Evolutionary conservation across 2,888 invertebrate genomes (phyloP).

Genomic region (Keiferia lycopersicella): DNA sequence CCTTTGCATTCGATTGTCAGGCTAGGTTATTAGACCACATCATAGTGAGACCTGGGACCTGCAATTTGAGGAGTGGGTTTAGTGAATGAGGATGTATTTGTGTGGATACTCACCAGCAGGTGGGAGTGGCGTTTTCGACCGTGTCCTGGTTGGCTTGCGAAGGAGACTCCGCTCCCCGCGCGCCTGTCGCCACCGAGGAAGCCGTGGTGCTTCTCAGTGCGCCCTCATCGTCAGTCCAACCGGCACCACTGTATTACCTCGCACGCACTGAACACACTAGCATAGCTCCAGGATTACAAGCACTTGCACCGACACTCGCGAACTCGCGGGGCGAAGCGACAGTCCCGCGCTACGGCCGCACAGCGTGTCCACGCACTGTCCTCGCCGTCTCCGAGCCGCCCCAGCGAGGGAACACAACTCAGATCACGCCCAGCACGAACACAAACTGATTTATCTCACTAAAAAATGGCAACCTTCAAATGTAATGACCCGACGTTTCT

Average conservation of each 20-base stretch:
- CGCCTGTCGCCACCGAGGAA: slow-evolving; percentile 77
- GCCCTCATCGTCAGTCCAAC: slow-evolving; percentile 82
- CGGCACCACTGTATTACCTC: slow-evolving; percentile 70
- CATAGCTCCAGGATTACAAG: slow-evolving; percentile 70
- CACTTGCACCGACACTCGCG: slow-evolving; percentile 42
- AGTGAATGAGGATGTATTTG: not conserved
- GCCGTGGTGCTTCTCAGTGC: slow-evolving; percentile 81
- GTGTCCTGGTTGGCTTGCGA: slow-evolving; percentile 80
- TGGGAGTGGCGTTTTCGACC: slow-evolving; percentile 77
- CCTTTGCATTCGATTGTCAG: too few relatives aligned
- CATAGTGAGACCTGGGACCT: too few relatives aligned
- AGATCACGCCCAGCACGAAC: slow-evolving; percentile 72
- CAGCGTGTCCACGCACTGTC: not conserved
- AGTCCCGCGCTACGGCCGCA: not conserved
- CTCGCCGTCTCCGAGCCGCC: slow-evolving; percentile 30
- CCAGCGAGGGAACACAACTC: slow-evolving; percentile 42
- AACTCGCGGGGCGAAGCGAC: slow-evolving; percentile 26
- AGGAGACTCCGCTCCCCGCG: slow-evolving; percentile 81
- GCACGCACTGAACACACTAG: slow-evolving; percentile 77
- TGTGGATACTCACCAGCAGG: slow-evolving; percentile 67
- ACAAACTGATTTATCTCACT: slow-evolving; percentile 68
- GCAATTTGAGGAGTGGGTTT: too few relatives aligned
- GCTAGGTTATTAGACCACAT: too few relatives aligned
- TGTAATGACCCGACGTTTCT: slow-evolving; percentile 66
- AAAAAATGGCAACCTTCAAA: slow-evolving; percentile 80